Base-by-base conservation (phyloP, 2,888 invertebrate species). In the Lysandra coridon region DNA sequence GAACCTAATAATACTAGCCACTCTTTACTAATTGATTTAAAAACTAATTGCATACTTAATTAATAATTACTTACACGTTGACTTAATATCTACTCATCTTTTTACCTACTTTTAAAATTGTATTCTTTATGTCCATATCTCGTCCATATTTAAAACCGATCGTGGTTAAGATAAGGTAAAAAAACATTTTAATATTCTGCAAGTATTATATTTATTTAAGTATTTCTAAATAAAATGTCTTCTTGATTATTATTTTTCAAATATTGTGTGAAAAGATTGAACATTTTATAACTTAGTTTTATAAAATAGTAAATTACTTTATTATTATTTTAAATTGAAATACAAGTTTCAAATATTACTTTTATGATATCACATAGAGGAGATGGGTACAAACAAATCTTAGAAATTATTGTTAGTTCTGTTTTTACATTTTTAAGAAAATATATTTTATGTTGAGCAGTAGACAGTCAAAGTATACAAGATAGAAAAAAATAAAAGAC, bases 381-480 rank as follows among this genome's bases (percentile, higher is more conserved):
- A 12, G 33, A 37, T 17, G 33, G 30, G 17, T 37, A 57, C 57
- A 33, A 69, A 64, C 64, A 64, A 69, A 33, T 69, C 33, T 69
- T 33, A 69, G 33, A 17, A 69, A 69, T 69, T 37, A 69, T 33
- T 33, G 23, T 5, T 64, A 64, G 30, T 30, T 30, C 4, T 37
- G 14, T 14, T 69, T 33, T 37, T 69, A 37, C 33, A 69, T 17
- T 33, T 33, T 33, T 37, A 69, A 69, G 33, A 69, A 69, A 33
- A 69, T 69, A 69, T 37, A 33, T 37, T 33, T 69, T 69, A 64
- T 64, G 64, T 14, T 69, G 69, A 33, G 33, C 69, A 69, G 69
- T 69, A 37, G 69, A 69, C 14, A 69, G n/a, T 33, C 30, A 69
- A 17, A 69, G 69, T 69, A 69, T 14, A 69, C 5, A 33, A 33